Conservation (phyloP, 2,888 invertebrate species). For the Syritta pipiens region DNA sequence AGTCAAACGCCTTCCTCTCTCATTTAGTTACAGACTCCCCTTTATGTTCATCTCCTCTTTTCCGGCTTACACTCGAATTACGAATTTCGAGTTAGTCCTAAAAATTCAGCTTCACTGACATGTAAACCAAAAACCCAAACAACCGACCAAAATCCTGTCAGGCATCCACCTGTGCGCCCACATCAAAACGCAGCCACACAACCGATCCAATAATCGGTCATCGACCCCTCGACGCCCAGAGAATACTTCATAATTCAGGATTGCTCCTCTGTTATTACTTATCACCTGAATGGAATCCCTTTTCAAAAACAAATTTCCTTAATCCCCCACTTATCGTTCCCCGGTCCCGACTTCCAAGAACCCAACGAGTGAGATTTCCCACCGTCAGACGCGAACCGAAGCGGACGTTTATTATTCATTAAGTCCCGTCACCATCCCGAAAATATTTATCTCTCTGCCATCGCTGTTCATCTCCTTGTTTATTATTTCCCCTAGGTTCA, state of each 20-base stretch:
- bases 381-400: not conserved
- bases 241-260: constrained; percentile 24
- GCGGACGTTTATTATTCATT: constrained; percentile 57
- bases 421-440: constrained; percentile 48
- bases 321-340: not conserved
- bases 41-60: too few relatives aligned
- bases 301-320: constrained; percentile 5
- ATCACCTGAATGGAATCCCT: constrained; percentile 5
- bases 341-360: not conserved
- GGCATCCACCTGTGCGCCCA: constrained; percentile 1
- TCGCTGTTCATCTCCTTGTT: constrained; percentile 25
- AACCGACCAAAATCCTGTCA: constrained; percentile 14
- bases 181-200: not conserved
- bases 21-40: too few relatives aligned
- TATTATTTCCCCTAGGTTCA: constrained; percentile 16
- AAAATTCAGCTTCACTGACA: too few relatives aligned
- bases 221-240: not conserved
- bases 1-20: too few relatives aligned
- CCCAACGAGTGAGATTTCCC: not conserved
- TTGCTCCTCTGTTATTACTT: not conserved
- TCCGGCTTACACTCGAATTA: too few relatives aligned
- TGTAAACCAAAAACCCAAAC: not conserved
- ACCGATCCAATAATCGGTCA: constrained; percentile 12
- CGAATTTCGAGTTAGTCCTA: too few relatives aligned
- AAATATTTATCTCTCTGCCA: constrained; percentile 32